Evolutionary conservation across 1,140 invertebrate genomes (phyloP).

Genomic region (Leptinotarsa undecemlineata): DNA sequence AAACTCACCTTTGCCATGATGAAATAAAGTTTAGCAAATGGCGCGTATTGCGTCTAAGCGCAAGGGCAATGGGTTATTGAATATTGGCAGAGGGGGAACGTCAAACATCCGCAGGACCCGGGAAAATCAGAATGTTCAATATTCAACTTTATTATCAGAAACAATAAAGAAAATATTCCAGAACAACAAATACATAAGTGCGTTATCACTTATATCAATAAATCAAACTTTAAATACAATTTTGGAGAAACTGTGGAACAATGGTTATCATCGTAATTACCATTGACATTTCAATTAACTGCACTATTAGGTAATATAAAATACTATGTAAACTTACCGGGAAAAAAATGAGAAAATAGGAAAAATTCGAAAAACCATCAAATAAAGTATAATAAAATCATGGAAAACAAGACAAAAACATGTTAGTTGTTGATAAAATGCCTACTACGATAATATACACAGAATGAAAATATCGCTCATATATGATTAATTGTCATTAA

Average conservation of each 20-base stretch:
- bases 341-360: slow-evolving; percentile 1
- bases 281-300: neutral
- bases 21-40: slow-evolving; percentile 57
- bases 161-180: neutral
- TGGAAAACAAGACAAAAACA: neutral
- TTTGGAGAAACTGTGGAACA: neutral
- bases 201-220: neutral
- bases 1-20: slow-evolving; percentile 57
- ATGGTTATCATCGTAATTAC: neutral
- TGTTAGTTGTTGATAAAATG: neutral
- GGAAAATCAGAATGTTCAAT: slow-evolving; percentile 24
- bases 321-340: neutral
- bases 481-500: too few species aligned
- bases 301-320: neutral
- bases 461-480: too few species aligned
- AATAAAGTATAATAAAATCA: neutral
- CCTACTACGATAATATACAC: too few species aligned
- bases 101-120: slow-evolving; percentile 41
- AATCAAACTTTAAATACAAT: neutral
- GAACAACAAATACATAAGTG: neutral
- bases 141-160: neutral
- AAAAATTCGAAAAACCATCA: neutral
- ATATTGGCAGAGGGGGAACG: slow-evolving; percentile 32
- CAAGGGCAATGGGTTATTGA: slow-evolving; percentile 48
- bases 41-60: slow-evolving; percentile 52